phyloP scores from a whole-genome alignment of 2,797 vertebrate genomes.

The Eulemur rubriventer region DNA sequence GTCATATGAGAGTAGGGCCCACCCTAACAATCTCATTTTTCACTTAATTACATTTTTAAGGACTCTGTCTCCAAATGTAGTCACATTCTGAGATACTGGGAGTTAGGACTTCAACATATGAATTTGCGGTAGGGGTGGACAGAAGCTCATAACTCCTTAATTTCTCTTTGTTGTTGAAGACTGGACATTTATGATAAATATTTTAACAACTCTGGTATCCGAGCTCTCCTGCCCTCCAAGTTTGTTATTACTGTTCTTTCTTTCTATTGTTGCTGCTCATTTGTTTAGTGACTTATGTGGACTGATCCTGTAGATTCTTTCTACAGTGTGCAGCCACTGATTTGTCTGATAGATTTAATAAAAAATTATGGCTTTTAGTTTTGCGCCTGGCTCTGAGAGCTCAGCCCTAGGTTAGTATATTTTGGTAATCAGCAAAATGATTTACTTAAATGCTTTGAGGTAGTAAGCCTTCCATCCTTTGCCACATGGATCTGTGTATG shows the following conservation, averaged over 20 bases:
- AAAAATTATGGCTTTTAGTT: not conserved
- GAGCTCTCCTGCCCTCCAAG: not conserved
- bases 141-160: not conserved
- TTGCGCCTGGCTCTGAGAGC: not conserved
- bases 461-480: not conserved
- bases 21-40: not conserved
- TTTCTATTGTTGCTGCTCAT: not conserved
- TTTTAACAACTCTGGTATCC: not conserved
- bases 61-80: not conserved
- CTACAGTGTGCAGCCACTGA: not conserved
- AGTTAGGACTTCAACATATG: not conserved
- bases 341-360: not conserved
- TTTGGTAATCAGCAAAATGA: not conserved
- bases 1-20: not conserved
- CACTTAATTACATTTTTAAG: not conserved
- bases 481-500: not conserved
- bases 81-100: not conserved
- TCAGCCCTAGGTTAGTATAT: not conserved
- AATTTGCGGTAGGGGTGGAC: not conserved
- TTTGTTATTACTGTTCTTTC: not conserved
- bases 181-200: not conserved
- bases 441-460: not conserved
- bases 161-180: not conserved
- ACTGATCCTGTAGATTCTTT: not conserved
- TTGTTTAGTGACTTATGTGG: not conserved